phyloP scores from a whole-genome alignment of 2,888 invertebrate genomes.

The Nomada goodeniana region DNA sequence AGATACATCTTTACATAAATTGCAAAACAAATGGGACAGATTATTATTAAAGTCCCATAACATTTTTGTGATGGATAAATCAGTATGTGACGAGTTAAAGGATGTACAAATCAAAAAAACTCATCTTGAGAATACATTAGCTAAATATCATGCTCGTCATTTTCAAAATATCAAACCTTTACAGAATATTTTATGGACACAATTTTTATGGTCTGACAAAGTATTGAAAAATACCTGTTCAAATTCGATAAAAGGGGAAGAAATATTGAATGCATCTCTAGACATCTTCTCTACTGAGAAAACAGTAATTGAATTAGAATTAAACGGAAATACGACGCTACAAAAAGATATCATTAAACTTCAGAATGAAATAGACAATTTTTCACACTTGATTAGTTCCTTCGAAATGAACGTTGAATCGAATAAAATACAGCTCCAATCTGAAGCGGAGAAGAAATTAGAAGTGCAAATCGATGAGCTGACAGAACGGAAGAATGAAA shows the following conservation, averaged over 20 bases:
- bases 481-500: conserved; percentile 72
- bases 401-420: conserved; percentile 66
- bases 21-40: conserved; percentile 62
- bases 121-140: conserved; percentile 72
- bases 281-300: conserved; percentile 46
- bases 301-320: conserved; percentile 49
- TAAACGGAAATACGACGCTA: conserved; percentile 55
- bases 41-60: conserved; percentile 49
- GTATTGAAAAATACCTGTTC: conserved; percentile 50
- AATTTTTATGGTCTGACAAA: conserved; percentile 67
- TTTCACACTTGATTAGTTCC: conserved; percentile 55
- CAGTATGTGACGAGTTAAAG: conserved; percentile 72
- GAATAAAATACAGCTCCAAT: conserved; percentile 65
- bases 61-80: conserved; percentile 47
- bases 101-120: conserved; percentile 71
- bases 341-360: conserved; percentile 52
- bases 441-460: conserved; percentile 69
- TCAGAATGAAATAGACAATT: conserved; percentile 66
- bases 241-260: conserved; percentile 22
- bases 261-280: conserved; percentile 10
- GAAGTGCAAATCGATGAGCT: conserved; percentile 70
- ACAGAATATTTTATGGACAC: conserved; percentile 60
- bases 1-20: conserved; percentile 39
- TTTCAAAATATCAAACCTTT: conserved; percentile 60
- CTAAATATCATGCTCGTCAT: conserved; percentile 49